phyloP scores from a whole-genome alignment of 2,888 invertebrate genomes.

The Athalia rosae region DNA sequence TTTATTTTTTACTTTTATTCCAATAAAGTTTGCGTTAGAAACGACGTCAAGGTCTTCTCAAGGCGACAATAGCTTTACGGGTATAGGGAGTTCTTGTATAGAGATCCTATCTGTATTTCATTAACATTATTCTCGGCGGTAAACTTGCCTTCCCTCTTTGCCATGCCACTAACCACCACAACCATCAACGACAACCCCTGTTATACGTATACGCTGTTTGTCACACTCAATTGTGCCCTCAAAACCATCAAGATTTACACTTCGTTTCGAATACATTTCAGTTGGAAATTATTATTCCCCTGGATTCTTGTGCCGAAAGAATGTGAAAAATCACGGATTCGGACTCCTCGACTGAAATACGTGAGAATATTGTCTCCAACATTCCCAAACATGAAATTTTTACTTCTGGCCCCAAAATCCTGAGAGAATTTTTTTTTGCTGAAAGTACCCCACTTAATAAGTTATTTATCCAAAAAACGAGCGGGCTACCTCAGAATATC shows the following conservation, averaged over 20 bases:
- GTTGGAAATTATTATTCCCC: background rate
- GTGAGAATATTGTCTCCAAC: too few relatives aligned
- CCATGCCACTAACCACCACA: slow-evolving; percentile 45
- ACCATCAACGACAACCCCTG: background rate
- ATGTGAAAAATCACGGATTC: too few relatives aligned
- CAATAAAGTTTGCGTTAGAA: slow-evolving; percentile 15
- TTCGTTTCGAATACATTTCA: slow-evolving; percentile 25
- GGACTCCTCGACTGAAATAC: too few relatives aligned
- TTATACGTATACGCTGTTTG: background rate
- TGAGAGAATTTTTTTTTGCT: too few relatives aligned
- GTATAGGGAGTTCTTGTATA: slow-evolving; percentile 63
- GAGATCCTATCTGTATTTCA: slow-evolving; percentile 73
- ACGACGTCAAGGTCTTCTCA: slow-evolving; percentile 33
- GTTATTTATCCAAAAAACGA: too few relatives aligned
- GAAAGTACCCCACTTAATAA: too few relatives aligned
- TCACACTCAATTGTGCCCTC: slow-evolving; percentile 60
- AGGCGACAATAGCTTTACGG: slow-evolving; percentile 64
- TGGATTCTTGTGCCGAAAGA: background rate
- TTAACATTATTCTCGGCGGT: slow-evolving; percentile 72
- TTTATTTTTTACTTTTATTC: background rate
- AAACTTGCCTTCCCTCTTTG: slow-evolving; percentile 59
- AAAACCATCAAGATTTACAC: slow-evolving; percentile 52
- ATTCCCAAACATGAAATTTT: too few relatives aligned
- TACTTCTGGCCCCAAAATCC: too few relatives aligned
- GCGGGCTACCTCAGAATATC: too few relatives aligned